Evolutionary conservation across 2,797 vertebrate species (phyloP).

Genomic region (Orestias chungarensis): DNA sequence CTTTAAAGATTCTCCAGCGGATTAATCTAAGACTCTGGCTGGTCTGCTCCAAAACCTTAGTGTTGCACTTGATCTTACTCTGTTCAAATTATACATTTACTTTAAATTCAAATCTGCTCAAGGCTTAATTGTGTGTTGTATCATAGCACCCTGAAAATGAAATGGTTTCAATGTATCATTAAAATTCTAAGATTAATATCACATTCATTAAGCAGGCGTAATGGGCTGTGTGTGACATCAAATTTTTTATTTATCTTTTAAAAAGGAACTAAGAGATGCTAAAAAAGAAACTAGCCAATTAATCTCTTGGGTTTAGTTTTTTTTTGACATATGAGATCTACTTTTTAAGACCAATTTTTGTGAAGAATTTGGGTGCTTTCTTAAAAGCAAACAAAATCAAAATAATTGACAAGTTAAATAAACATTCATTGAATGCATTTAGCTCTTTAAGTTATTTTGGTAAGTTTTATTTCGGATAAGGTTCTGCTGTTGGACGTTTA

Average conservation of each 20-base stretch:
- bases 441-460: constrained; percentile 20
- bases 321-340: constrained; percentile 20
- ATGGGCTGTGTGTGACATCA: constrained; percentile 16
- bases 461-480: constrained; percentile 13
- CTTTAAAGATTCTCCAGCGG: no score
- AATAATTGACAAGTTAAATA: not conserved
- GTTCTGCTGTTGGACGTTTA: not conserved
- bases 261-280: constrained; percentile 12
- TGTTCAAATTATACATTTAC: not conserved
- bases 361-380: not conserved
- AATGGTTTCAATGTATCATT: not conserved
- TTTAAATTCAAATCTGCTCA: not conserved
- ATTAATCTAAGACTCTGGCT: not conserved
- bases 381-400: not conserved
- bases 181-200: not conserved
- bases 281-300: constrained; percentile 3
- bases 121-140: not conserved
- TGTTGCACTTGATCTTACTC: not conserved
- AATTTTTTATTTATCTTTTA: constrained; percentile 7
- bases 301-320: constrained; percentile 3
- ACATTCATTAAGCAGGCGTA: not conserved
- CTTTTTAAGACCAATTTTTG: not conserved
- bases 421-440: not conserved
- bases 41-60: not conserved
- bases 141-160: not conserved